These are phyloP conservation scores for Monopis laevigella DNA, from an alignment of 2,888 invertebrate species.

Conservation along the genomic window DNA sequence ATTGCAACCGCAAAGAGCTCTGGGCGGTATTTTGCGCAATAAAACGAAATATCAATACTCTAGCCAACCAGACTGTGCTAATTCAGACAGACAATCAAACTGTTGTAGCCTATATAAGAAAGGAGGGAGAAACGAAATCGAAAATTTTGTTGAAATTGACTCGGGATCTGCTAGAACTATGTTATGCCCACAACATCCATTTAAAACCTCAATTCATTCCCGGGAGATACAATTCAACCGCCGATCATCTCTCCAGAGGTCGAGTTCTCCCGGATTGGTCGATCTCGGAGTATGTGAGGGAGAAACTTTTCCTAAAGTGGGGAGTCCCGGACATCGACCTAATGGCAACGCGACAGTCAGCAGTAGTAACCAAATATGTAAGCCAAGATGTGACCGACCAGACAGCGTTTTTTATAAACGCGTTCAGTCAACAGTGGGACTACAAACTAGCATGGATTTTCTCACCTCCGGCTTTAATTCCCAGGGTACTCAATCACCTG, in stretches of 20 bases:
- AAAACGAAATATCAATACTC: constrained; percentile 18
- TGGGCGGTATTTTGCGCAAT: constrained; percentile 16
- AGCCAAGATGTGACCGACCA: too few relatives aligned
- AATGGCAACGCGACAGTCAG: too few relatives aligned
- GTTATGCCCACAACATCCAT: too few relatives aligned
- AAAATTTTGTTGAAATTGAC: constrained; percentile 1
- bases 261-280: constrained; percentile 20
- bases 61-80: too few relatives aligned
- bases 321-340: too few relatives aligned
- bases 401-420: constrained; percentile 14
- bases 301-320: too few relatives aligned
- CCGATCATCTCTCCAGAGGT: constrained; percentile 20
- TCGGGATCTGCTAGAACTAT: too few relatives aligned
- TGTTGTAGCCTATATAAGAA: constrained; percentile 20
- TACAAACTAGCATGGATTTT: constrained; percentile 22
- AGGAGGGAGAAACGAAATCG: constrained; percentile 20
- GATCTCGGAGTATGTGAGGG: constrained; percentile 7
- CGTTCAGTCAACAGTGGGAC: constrained; percentile 21
- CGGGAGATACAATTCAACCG: constrained; percentile 21
- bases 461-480: constrained; percentile 23
- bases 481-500: constrained; percentile 20
- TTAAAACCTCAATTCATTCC: constrained; percentile 22
- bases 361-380: too few relatives aligned
- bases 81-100: constrained; percentile 23
- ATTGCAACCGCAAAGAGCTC: constrained; percentile 23